Base-by-base conservation (phyloP, 1,140 invertebrate genomes). In the Melitaea cinxia region DNA sequence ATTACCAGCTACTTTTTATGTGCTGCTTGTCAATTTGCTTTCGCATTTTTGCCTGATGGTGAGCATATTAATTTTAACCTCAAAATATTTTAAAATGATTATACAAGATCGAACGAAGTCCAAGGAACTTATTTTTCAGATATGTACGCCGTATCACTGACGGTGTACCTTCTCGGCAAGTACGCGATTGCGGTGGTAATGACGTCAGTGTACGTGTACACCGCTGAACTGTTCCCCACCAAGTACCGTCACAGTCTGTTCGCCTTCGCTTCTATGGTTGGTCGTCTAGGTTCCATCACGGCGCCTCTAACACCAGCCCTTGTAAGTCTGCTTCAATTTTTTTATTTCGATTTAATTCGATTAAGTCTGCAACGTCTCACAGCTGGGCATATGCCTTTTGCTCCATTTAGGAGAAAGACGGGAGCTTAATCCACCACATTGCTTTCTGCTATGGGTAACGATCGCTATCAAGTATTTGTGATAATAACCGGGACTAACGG, bases 221-320 rank as follows among this genome's bases (percentile, higher is more conserved):
- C 94, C 0, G 92, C 94, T 2, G 95, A 95, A 82, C 88, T 95
- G 71, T 95, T 94, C 80, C 95, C 95, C 15, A 95, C 95, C 1
- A 91, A 92, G 60, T 80, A 94, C 50, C 88, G 94, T n/a, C 93
- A 94, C 73, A 94, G 92, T n/a, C 74, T 95, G 23, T 92, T 96
- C 52, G 94, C 85, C 57, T 94, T 90, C 66, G 94, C 94, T 65
- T 95, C 95, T 1, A 95, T 95, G 92, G 88, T 95, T 49, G 95
- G 94, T 1, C 85, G 95, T 24, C 84, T 95, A 57, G 95, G 95
- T 0, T 94, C 94, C n/a, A 95, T 95, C 89, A 78, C 94, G 33
- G 94, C 95, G 14, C 95, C 95, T 66, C 93, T 95, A 80, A 93
- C 93, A 58, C 93, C 94, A 0, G 86, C 95, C 60, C 74, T 95